These are phyloP conservation scores for Lagopus leucura DNA, from an alignment of 2,113 vertebrate species.

Conservation along the genomic window DNA sequence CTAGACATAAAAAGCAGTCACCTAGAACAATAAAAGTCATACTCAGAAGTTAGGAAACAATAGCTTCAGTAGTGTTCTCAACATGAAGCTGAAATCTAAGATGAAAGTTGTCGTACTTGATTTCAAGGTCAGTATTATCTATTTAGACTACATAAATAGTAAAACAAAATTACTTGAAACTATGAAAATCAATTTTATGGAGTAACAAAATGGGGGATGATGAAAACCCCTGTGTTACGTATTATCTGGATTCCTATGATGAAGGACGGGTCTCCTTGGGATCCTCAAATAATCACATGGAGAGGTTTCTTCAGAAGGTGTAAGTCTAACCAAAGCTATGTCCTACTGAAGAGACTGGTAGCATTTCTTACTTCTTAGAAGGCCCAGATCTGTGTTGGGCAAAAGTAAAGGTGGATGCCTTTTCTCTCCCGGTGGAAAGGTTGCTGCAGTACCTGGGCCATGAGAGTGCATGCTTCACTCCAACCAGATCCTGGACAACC, in stretches of 20 bases:
- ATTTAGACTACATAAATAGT: background rate
- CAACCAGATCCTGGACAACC: too few relatives aligned
- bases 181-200: background rate
- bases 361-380: background rate
- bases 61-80: background rate
- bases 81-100: background rate
- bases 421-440: background rate
- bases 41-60: conserved; percentile 45
- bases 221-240: background rate
- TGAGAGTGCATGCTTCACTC: background rate
- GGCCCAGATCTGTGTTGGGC: background rate
- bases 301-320: background rate
- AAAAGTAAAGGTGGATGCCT: background rate
- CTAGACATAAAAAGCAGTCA: conserved; percentile 70
- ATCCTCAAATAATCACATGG: background rate
- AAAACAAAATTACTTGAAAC: background rate
- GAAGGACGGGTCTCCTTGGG: background rate
- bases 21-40: conserved; percentile 68
- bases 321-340: background rate
- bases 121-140: conserved; percentile 7
- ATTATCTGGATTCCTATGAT: background rate
- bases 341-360: background rate
- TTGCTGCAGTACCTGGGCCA: background rate
- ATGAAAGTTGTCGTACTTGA: background rate
- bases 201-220: background rate